Base-by-base conservation (phyloP, 2,888 invertebrate genomes). In the Sarcophaga rosellei region DNA sequence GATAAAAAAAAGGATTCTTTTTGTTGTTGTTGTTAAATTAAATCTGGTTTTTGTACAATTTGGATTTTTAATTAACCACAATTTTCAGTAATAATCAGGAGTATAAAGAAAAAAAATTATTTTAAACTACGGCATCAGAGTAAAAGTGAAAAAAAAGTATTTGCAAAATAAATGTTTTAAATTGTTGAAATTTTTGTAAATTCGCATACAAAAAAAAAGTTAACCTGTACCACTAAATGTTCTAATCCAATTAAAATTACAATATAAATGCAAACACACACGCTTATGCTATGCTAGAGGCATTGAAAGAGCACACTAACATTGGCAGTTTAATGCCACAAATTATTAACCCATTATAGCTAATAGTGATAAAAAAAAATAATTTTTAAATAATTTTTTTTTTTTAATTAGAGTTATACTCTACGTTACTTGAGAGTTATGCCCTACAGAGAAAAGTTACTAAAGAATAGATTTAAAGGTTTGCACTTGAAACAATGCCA, bases 221-320 rank as follows among this genome's bases (percentile, higher is more conserved):
- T 63, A 53, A 68, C 53, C 66, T 62, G 70, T 57, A 80, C 76
- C 81, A 85, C 84, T 76, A 85, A 81, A 85, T 85, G 66, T 77
- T 79, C 84, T 85, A 85, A 85, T 85, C 81, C 85, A 85, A 85
- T 85, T 85, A 85, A 85, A 85, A 82, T 82, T 82, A 85, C 85
- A 85, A 70, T 82, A 78, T 59, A 61, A 76, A 77, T 11, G 53
- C 65, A 85, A 35, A 78, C 57, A 79, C 12, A 62, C 3, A 66
- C n/a, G 20, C 17, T 17, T 44, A 35, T 74, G 63, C 73, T 73
- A 63, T 62, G 66, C 17, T 35, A 15, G 35, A 23, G 59, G 15
- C 25, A 35, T 61, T 35, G 17, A n/a, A 25, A 25, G 10, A n/a
- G 5, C n/a, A 23, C 15, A 75, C 44, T 11, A 72, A 61, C 70